Conservation (phyloP, 2,888 invertebrate genomes). For the Pandemis cinnamomeana region DNA sequence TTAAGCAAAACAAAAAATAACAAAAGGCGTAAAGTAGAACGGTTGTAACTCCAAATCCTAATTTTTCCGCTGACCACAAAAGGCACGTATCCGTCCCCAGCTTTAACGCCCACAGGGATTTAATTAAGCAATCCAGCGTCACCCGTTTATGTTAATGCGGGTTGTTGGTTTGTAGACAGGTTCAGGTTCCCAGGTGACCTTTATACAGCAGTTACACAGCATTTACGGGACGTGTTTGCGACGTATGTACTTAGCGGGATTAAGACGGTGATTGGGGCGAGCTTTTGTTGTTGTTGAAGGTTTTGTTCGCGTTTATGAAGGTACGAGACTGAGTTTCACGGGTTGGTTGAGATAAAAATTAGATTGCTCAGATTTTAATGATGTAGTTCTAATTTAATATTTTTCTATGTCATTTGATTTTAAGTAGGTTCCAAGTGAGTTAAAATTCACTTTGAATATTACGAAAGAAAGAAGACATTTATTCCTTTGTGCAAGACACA, state of each 20-base stretch:
- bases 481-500: too few species aligned
- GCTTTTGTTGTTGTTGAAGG: not conserved
- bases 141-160: slow-evolving; percentile 13
- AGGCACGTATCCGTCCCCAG: not conserved
- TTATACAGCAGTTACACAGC: not conserved
- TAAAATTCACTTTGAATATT: too few species aligned
- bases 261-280: not conserved
- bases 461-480: too few species aligned
- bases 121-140: slow-evolving; percentile 8
- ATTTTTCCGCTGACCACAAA: not conserved
- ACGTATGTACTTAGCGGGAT: not conserved
- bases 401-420: too few species aligned
- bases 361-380: too few species aligned
- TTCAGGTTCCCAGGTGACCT: slow-evolving; percentile 7
- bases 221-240: not conserved
- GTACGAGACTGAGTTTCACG: not conserved
- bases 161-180: slow-evolving; percentile 4
- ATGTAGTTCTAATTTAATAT: too few species aligned
- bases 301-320: not conserved
- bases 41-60: not conserved
- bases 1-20: too few species aligned
- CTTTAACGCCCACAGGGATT: not conserved
- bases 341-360: not conserved
- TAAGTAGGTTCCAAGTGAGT: too few species aligned
- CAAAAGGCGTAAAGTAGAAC: not conserved